Evolutionary conservation across 2,888 invertebrate species (phyloP).

Genomic region (Mythimna ferrago): DNA sequence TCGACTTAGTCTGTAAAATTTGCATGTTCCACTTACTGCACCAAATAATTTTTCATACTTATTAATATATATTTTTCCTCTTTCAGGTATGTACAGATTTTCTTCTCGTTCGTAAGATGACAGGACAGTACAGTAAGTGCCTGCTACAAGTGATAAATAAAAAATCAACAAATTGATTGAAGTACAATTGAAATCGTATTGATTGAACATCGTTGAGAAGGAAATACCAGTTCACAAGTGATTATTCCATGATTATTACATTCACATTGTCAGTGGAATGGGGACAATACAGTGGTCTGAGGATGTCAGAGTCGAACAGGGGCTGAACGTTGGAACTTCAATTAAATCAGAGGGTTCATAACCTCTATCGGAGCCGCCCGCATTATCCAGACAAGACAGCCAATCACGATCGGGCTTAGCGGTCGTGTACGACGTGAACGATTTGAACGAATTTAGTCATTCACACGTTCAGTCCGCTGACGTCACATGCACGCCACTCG

Average conservation of each 20-base stretch:
- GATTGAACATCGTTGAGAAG: conserved; percentile 46
- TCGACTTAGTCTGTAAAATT: conserved; percentile 37
- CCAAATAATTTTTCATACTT: conserved; percentile 9
- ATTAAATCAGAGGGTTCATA: conserved; percentile 88
- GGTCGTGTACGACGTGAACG: conserved; percentile 74
- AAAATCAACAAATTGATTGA: conserved; percentile 43
- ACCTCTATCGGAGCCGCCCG: conserved; percentile 83
- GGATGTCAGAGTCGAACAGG: conserved; percentile 62
- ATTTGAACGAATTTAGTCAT: conserved; percentile 79
- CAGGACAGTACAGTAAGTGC: conserved; percentile 39
- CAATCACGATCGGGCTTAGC: conserved; percentile 82
- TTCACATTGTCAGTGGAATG: conserved; percentile 68
- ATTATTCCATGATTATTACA: conserved; percentile 58
- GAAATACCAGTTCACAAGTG: conserved; percentile 52
- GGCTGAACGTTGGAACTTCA: conserved; percentile 81
- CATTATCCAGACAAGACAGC: conserved; percentile 82
- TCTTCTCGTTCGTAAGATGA: conserved; percentile 25
- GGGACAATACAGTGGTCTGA: conserved; percentile 74
- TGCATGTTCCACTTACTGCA: conserved; percentile 30
- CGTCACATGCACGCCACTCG: conserved; percentile 46
- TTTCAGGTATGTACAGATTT: conserved; percentile 62
- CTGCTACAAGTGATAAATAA: conserved; percentile 6
- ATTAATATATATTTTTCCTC: conserved; percentile 25
- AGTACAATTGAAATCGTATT: conserved; percentile 36
- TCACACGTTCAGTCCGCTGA: conserved; percentile 60